Conservation (phyloP, 2,888 invertebrate species). For the Serrognathus titanus region DNA sequence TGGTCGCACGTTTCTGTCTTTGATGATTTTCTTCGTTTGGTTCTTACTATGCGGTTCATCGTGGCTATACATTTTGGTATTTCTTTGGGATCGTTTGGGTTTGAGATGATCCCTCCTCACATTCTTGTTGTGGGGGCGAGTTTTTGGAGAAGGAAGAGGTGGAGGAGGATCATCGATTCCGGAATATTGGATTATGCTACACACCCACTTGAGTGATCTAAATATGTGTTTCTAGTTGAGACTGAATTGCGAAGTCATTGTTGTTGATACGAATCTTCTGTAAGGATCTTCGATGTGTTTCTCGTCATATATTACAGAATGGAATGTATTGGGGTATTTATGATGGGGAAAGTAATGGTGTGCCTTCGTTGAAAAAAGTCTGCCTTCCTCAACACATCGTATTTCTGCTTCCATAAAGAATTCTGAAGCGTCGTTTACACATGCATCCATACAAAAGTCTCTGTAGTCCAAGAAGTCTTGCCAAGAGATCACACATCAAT, state of each 20-base stretch:
- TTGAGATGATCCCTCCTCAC: not conserved
- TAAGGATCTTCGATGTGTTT: slow-evolving; percentile 85
- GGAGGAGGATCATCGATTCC: slow-evolving; percentile 56
- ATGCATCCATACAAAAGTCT: no score
- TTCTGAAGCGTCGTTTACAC: no score
- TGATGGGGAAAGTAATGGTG: slow-evolving; percentile 79
- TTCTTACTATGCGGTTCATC: slow-evolving; percentile 65
- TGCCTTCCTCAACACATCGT: no score
- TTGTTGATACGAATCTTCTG: slow-evolving; percentile 57
- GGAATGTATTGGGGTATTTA: slow-evolving; percentile 65
- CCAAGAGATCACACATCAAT: no score
- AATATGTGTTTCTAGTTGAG: not conserved
- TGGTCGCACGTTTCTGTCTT: slow-evolving; percentile 54
- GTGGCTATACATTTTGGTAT: slow-evolving; percentile 17
- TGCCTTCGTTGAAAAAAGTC: no score
- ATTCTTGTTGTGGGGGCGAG: slow-evolving; percentile 4
- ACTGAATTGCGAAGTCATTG: not conserved
- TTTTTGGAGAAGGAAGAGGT: not conserved
- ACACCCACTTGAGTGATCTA: slow-evolving; percentile 82
- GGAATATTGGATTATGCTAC: slow-evolving; percentile 81
- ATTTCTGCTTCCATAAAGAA: no score
- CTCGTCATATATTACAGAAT: slow-evolving; percentile 93
- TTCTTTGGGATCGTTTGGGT: slow-evolving; percentile 17
- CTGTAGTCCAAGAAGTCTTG: no score
- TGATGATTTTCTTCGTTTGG: slow-evolving; percentile 56